Percentiles rank a stretch among this genome's conserved stretches.
Evolutionary conservation across 1,140 invertebrate species (phyloP).

Genomic region (Drosophila elegans): DNA sequence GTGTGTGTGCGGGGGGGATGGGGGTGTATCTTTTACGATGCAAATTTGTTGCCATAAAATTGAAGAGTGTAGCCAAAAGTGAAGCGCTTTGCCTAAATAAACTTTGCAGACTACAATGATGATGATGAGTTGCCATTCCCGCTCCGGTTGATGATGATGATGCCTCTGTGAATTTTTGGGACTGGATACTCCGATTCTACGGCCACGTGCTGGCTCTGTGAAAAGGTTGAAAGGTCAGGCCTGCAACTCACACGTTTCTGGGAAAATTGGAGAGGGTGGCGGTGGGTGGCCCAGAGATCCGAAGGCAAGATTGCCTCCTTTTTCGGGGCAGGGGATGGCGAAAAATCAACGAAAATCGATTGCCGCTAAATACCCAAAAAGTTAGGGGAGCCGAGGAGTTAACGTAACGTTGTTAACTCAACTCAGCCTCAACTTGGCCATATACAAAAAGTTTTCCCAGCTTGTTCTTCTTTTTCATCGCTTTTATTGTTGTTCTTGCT

Average conservation of each 20-base stretch:
- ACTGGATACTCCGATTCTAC: slow-evolving; percentile 17
- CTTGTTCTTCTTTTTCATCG: slow-evolving; percentile 34
- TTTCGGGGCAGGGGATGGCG: slow-evolving; percentile 14
- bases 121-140: slow-evolving; percentile 70
- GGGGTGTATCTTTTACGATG: slow-evolving; percentile 78
- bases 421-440: slow-evolving; percentile 44
- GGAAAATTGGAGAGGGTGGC: background rate
- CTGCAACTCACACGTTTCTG: slow-evolving; percentile 43
- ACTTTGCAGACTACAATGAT: slow-evolving; percentile 79
- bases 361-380: slow-evolving; percentile 77
- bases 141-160: slow-evolving; percentile 55
- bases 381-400: slow-evolving; percentile 61
- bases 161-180: slow-evolving; percentile 22
- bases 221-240: slow-evolving; percentile 82
- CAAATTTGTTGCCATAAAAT: slow-evolving; percentile 83
- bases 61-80: slow-evolving; percentile 75
- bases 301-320: slow-evolving; percentile 30
- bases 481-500: slow-evolving; percentile 39
- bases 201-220: slow-evolving; percentile 64
- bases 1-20: slow-evolving; percentile 20
- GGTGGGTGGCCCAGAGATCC: slow-evolving; percentile 17
- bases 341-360: slow-evolving; percentile 80
- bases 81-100: slow-evolving; percentile 74
- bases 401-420: slow-evolving; percentile 69
- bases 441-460: slow-evolving; percentile 51